Evolutionary conservation across 2,797 vertebrate genomes (phyloP), one percentile per base, ranked within the genome.

Genomic region (Xiphorhynchus erythropygius): DNA sequence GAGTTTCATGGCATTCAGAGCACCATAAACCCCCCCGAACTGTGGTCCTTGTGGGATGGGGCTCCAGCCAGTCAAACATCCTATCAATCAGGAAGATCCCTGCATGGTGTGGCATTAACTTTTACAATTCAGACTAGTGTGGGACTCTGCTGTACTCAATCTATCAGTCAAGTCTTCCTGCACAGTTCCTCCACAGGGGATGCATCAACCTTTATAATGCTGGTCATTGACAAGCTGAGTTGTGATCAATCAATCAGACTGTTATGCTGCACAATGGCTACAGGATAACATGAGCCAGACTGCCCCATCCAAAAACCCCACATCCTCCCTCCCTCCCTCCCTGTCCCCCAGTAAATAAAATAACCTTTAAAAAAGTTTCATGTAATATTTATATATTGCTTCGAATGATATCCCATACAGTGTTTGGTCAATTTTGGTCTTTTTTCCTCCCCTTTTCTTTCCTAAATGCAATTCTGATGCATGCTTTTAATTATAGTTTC

Each of bases 61-160:
- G 57, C 63, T 95, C 32, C 39, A 35, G 47, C 52, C 74, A 94
- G 64, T 84, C 85, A 95, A 93, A 44, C 49, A 55, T 89, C 56
- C 92, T 65, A 28, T 94, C 92, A 83, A 39, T 95, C 86, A 94
- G 68, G 35, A 88, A 84, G 64, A 94, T 74, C 53, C 89, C 88
- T 92, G 74, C 0, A 0, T 24, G n/a, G 49, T 49, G n/a, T 17
- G 62, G 57, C 89, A 78, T 82, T 93, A 91, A 70, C 73, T 88
- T 96, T 33, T 83, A 63, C 82, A 89, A 67, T 84, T 94, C 71
- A 93, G 88, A 56, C 22, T 59, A 55, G 41, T 63, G 86, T 94
- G 64, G 74, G 57, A 33, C 49, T 82, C 37, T 63, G 77, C 65
- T 90, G 12, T 67, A 37, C 60, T 84, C 84, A 70, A 68, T 79